phyloP scores from a whole-genome alignment of 2,113 vertebrate genomes.

The Baryphthengus martii region DNA sequence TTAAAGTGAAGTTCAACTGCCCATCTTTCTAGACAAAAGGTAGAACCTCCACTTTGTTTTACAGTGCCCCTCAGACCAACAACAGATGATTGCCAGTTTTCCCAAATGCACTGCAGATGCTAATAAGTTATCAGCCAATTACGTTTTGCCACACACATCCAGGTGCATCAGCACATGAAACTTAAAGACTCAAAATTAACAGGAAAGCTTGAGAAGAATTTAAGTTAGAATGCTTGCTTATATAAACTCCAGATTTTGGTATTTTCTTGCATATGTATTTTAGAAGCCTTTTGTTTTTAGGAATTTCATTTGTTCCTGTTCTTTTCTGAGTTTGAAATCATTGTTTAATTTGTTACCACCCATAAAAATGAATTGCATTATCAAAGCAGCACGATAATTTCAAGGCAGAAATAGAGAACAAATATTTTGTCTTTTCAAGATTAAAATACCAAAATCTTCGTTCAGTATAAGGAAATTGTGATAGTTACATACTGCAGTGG shows the following conservation, averaged over 20 bases:
- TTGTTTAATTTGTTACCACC: neutral
- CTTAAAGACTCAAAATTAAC: neutral
- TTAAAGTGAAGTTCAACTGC: slow-evolving; percentile 44
- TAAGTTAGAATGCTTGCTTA: neutral
- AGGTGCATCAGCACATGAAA: neutral
- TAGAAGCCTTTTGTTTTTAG: neutral
- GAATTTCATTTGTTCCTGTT: neutral
- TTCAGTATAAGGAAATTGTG: neutral
- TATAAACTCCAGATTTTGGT: neutral
- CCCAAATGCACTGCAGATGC: neutral
- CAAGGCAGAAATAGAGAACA: neutral
- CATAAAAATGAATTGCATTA: neutral
- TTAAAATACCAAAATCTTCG: neutral
- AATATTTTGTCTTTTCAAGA: neutral
- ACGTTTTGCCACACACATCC: slow-evolving; percentile 1
- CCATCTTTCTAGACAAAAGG: slow-evolving; percentile 44
- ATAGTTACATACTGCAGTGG: neutral
- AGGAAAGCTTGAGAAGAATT: neutral
- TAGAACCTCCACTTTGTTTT: slow-evolving; percentile 20
- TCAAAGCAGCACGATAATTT: neutral
- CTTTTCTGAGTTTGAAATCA: neutral
- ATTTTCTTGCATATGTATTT: neutral
- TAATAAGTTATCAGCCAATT: slow-evolving; percentile 56
- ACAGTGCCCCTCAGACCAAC: neutral
- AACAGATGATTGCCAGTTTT: neutral